Conservation (phyloP, 2,888 invertebrate species). For the Orchesellides sinensis region DNA sequence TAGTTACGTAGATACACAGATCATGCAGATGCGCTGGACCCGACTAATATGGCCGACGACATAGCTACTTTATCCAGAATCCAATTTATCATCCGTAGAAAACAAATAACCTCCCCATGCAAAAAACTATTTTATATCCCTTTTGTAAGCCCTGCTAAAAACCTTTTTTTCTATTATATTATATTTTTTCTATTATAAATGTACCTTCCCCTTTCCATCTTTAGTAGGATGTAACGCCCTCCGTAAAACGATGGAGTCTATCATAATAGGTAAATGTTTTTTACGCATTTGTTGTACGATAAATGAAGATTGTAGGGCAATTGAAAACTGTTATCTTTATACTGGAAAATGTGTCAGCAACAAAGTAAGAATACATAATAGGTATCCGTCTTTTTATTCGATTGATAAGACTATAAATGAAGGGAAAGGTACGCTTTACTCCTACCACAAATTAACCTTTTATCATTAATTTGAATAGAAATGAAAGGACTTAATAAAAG, state of each 20-base stretch:
- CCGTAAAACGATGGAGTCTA: not conserved
- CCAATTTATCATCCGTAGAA: not conserved
- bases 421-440: no score
- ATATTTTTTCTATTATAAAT: not conserved
- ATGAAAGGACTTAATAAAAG: no score
- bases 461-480: no score
- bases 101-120: not conserved
- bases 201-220: conserved; percentile 4
- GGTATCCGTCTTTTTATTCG: no score
- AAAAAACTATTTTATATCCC: not conserved
- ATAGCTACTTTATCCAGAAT: not conserved
- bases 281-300: not conserved
- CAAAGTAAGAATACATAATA: not conserved
- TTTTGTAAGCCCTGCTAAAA: not conserved
- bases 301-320: not conserved
- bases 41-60: not conserved
- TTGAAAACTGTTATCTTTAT: not conserved
- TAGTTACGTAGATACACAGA: not conserved
- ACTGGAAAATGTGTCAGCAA: not conserved
- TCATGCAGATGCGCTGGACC: not conserved
- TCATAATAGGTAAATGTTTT: not conserved
- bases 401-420: no score
- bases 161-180: no score
- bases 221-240: conserved; percentile 3
- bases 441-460: no score